Base-by-base conservation (phyloP, 2,888 invertebrate species). In the Apamea anceps region DNA sequence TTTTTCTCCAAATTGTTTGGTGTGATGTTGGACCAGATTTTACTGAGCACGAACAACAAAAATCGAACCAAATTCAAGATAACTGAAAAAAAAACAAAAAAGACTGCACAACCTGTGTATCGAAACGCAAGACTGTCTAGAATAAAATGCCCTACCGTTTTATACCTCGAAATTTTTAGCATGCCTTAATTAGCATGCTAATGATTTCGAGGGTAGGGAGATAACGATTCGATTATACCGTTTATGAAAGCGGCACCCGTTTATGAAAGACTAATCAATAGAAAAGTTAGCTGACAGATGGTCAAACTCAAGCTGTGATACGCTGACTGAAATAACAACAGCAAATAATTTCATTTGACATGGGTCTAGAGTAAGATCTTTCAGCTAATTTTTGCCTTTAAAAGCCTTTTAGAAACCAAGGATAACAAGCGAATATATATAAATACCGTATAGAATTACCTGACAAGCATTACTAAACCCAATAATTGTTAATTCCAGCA, bases 401-500 rank as follows among this genome's bases (percentile, higher is more conserved):
- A 3, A 28, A 10, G 15, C 28, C 18, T 63, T 63, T 28, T 18
- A 63, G 63, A 63, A 1, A 60, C n/a, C 10, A 28, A 32, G 18
- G 28, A 28, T 28, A 28, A 28, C 62, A 28, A 62, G 7, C 15
- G 4, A 28, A 28, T 28, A 28, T 8, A 18, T 28, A 62, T 28
- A 28, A 63, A 63, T 28, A 62, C 28, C 28, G 3, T 28, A 15
- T 62, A 62, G 10, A 65, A 32, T 12, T n/a, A 60, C 37, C 7
- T 25, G 25, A 37, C 13, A 66, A 13, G 25, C 21, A 45, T 13
- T n/a, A 60, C 18, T 28, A 65, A 62, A 51, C 21, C 5, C 0
- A 21, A 8, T n/a, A 7, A 25, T 45, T 2, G 6, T 15, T 0
- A 1, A 18, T 75, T 84, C 45, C 95, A 98, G 98, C 99, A 99